phyloP scores from a whole-genome alignment of 2,113 vertebrate species.

The Pelmatolapia mariae region DNA sequence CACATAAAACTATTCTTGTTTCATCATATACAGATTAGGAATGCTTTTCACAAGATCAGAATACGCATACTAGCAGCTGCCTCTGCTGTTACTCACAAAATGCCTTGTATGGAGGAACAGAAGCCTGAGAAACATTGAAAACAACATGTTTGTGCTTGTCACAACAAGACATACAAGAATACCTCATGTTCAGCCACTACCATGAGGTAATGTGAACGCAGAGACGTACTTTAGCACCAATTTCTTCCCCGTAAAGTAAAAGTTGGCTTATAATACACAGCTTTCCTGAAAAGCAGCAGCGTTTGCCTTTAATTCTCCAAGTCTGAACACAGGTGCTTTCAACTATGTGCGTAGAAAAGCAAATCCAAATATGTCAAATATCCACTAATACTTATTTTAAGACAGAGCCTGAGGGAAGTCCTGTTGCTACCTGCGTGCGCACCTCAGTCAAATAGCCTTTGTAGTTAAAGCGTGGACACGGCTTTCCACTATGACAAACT shows the following conservation, averaged over 20 bases:
- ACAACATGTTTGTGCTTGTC: background rate
- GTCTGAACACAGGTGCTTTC: no score
- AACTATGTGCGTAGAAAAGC: background rate
- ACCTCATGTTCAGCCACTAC: background rate
- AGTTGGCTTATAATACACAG: background rate
- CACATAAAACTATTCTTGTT: background rate
- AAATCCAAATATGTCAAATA: background rate
- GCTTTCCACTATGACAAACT: background rate
- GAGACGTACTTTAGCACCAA: background rate
- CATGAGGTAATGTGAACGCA: background rate
- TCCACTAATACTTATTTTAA: background rate
- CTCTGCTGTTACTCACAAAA: background rate
- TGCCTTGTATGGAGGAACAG: background rate
- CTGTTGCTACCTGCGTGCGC: background rate
- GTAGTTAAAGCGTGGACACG: background rate
- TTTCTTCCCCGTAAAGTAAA: background rate
- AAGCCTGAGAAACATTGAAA: background rate
- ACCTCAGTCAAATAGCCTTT: background rate
- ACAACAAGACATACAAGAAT: background rate
- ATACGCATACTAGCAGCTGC: background rate
- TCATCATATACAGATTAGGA: background rate
- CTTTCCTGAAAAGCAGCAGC: background rate
- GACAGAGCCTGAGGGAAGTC: background rate
- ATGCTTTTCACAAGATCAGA: background rate
- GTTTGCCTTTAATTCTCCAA: background rate